These are phyloP conservation scores for Episyrphus balteatus DNA, from an alignment of 1,140 invertebrate genomes.

Conservation along the genomic window DNA sequence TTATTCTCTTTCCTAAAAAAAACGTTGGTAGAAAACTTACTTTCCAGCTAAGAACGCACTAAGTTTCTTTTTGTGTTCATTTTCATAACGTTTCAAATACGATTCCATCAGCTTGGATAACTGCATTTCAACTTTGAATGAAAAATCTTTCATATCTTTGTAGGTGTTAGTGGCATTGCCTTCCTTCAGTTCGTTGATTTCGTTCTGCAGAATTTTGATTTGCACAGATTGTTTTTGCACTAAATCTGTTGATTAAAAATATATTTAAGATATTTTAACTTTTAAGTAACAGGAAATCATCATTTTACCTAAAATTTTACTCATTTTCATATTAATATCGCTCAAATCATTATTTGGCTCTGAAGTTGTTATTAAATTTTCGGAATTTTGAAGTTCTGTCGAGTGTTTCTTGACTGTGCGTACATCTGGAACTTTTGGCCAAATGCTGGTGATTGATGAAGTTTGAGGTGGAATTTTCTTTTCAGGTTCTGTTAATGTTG, in stretches of 20 bases:
- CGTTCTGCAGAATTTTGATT: conserved; percentile 22
- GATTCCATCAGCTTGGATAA: conserved; percentile 32
- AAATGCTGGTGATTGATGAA: conserved; percentile 14
- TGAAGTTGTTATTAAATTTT: conserved; percentile 23
- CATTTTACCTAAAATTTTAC: conserved; percentile 21
- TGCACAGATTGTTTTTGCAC: conserved; percentile 25
- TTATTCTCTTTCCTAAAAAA: background rate
- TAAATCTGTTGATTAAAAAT: conserved; percentile 13
- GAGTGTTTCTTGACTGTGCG: conserved; percentile 20
- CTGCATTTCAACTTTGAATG: conserved; percentile 33
- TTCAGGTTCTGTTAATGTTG: too few relatives aligned
- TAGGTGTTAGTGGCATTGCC: conserved; percentile 11
- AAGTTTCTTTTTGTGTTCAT: conserved; percentile 34
- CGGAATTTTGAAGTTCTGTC: conserved; percentile 28
- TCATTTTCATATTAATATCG: conserved; percentile 21
- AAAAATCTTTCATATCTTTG: conserved; percentile 25
- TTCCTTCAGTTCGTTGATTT: conserved; percentile 20
- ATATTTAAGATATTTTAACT: background rate
- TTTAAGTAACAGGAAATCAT: background rate
- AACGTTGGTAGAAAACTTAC: conserved; percentile 11
- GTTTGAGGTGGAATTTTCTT: conserved; percentile 3
- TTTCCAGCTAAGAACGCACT: conserved; percentile 21
- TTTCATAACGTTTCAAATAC: conserved; percentile 35
- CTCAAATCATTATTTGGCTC: conserved; percentile 7
- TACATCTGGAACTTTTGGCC: conserved; percentile 16